phyloP scores from a whole-genome alignment of 2,113 vertebrate species.

The Polyodon spathula region DNA sequence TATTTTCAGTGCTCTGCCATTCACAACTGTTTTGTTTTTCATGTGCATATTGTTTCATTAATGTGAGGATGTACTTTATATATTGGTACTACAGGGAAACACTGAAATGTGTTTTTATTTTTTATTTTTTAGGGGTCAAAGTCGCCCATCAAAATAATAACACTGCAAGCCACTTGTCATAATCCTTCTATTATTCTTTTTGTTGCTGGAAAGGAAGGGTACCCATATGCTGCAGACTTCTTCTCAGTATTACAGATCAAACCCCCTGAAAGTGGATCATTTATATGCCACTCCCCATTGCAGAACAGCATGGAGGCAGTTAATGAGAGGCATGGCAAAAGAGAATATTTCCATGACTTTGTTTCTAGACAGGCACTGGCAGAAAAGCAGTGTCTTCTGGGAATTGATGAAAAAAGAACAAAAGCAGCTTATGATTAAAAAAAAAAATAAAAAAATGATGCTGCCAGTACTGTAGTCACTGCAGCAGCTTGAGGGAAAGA shows the following conservation, averaged over 20 bases:
- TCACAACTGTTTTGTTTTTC: slow-evolving; percentile 17
- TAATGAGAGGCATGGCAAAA: slow-evolving; percentile 73
- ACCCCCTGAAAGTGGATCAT: slow-evolving; percentile 82
- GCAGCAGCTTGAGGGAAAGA: slow-evolving; percentile 65
- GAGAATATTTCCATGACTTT: slow-evolving; percentile 61
- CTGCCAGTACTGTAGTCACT: slow-evolving; percentile 41
- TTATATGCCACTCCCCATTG: slow-evolving; percentile 75
- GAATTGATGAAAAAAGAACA: slow-evolving; percentile 58
- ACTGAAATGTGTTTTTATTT: too few relatives aligned
- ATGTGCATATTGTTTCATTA: slow-evolving; percentile 18
- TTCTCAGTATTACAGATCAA: slow-evolving; percentile 75
- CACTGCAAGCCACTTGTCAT: slow-evolving; percentile 46
- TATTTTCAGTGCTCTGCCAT: slow-evolving; percentile 27
- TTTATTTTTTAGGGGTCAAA: slow-evolving; percentile 53
- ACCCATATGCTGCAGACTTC: slow-evolving; percentile 60
- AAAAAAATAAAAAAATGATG: too few relatives aligned
- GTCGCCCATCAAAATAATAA: slow-evolving; percentile 52
- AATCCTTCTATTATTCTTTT: too few relatives aligned
- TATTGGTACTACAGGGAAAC: slow-evolving; percentile 46
- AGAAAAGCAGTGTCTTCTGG: slow-evolving; percentile 51
- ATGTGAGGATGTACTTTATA: slow-evolving; percentile 50
- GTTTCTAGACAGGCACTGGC: slow-evolving; percentile 56
- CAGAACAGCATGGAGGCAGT: slow-evolving; percentile 71
- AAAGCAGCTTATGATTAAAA: slow-evolving; percentile 45
- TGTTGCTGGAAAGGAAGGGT: slow-evolving; percentile 40